phyloP scores from a whole-genome alignment of 2,888 invertebrate genomes.

The Dolichomitus sp. region DNA sequence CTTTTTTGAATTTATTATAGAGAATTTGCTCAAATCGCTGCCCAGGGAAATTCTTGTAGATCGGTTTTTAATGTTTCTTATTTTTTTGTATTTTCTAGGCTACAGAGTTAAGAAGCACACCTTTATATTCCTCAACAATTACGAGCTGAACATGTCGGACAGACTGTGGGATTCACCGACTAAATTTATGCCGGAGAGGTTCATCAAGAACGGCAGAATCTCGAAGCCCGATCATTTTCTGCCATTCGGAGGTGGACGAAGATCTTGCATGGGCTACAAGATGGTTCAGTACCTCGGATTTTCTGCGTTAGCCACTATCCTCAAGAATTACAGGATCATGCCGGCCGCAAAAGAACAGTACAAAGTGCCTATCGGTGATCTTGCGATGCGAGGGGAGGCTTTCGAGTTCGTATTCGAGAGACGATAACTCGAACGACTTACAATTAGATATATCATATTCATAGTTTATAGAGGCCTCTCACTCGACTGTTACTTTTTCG shows the following conservation, averaged over 20 bases:
- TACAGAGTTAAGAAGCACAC: slow-evolving; percentile 89
- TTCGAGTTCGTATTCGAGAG: slow-evolving; percentile 87
- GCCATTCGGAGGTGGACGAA: slow-evolving; percentile 90
- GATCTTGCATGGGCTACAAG: slow-evolving; percentile 91
- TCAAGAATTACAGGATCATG: slow-evolving; percentile 87
- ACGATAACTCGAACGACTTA: slow-evolving; percentile 74
- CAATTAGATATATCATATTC: not conserved
- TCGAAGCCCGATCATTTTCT: slow-evolving; percentile 90
- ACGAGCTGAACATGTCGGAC: slow-evolving; percentile 89
- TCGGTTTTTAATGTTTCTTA: slow-evolving; percentile 10
- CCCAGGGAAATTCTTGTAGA: not conserved
- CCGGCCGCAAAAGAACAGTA: slow-evolving; percentile 86
- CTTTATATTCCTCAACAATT: slow-evolving; percentile 90
- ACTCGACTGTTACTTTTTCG: slow-evolving; percentile 12
- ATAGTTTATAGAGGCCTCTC: not conserved
- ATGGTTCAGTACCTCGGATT: slow-evolving; percentile 89
- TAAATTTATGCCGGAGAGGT: slow-evolving; percentile 89
- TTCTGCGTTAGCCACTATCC: slow-evolving; percentile 87
- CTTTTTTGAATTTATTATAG: not conserved
- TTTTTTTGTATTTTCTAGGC: slow-evolving; percentile 85
- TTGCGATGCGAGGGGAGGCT: slow-evolving; percentile 87
- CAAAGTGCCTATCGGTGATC: slow-evolving; percentile 87
- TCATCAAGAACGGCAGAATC: slow-evolving; percentile 87
- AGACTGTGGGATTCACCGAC: slow-evolving; percentile 89
- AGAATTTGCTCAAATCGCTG: not conserved